Evolutionary conservation across 2,113 vertebrate genomes (phyloP).

Genomic region (Ovibos moschatus): DNA sequence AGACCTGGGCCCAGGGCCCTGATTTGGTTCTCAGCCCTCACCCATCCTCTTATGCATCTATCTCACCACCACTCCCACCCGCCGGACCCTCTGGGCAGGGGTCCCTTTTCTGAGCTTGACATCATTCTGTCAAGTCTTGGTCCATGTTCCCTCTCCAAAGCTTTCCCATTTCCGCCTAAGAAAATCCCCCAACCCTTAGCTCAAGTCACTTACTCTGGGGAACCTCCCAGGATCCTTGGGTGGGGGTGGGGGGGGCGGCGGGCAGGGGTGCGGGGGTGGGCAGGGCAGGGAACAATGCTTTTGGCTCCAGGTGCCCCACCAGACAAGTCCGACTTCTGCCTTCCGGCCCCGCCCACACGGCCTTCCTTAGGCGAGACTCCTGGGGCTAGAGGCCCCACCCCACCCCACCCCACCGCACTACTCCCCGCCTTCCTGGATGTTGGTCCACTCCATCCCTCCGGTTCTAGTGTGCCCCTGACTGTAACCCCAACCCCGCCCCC

Average conservation of each 20-base stretch:
- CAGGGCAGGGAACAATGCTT: background rate
- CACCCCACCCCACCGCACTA: rapidly evolving
- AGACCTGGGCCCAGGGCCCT: background rate
- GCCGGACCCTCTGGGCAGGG: background rate
- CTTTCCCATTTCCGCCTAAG: background rate
- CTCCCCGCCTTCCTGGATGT: background rate
- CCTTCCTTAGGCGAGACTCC: background rate
- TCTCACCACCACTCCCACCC: rapidly evolving
- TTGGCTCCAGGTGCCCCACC: rapidly evolving
- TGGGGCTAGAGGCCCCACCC: background rate
- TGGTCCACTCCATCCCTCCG: background rate
- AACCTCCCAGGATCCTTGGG: background rate
- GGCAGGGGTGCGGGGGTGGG: background rate
- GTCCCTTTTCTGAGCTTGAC: background rate
- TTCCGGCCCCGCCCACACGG: rapidly evolving
- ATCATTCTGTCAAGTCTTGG: background rate
- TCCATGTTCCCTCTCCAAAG: background rate
- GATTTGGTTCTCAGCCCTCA: background rate
- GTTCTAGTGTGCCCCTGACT: background rate
- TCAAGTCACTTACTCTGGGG: background rate
- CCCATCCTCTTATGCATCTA: background rate
- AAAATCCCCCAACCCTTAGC: background rate
- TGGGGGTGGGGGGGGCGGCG: too few species aligned
- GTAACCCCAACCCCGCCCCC: background rate
- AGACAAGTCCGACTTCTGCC: rapidly evolving